phyloP scores from a whole-genome alignment of 2,797 vertebrate genomes.

The Ambastaia sidthimunki region DNA sequence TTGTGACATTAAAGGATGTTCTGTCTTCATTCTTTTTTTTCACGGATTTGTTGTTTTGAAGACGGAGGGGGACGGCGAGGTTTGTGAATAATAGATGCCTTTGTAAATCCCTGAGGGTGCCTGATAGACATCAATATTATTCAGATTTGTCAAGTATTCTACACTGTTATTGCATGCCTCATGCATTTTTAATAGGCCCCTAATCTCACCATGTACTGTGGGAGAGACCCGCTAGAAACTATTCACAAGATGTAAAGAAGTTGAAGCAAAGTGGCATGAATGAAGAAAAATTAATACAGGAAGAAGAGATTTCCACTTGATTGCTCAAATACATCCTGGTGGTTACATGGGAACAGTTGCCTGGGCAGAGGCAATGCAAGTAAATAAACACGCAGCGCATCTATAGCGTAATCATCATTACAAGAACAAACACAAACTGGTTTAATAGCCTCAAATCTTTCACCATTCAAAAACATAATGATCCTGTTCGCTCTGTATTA shows the following conservation, averaged over 20 bases:
- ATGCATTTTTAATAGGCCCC: constrained; percentile 72
- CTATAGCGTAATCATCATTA: constrained; percentile 43
- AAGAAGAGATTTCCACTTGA: background rate
- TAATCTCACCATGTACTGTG: constrained; percentile 62
- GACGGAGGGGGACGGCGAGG: constrained; percentile 54
- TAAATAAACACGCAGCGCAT: background rate
- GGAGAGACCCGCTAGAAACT: constrained; percentile 36
- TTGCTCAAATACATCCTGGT: constrained; percentile 1
- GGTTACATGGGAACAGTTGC: background rate
- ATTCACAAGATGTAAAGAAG: constrained; percentile 41
- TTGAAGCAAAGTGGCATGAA: constrained; percentile 10
- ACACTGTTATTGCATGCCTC: constrained; percentile 63
- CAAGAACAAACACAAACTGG: constrained; percentile 9
- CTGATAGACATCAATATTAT: constrained; percentile 70
- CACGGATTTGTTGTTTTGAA: constrained; percentile 66
- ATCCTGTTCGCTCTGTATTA: constrained; percentile 51
- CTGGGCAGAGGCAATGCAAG: background rate
- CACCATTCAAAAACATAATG: constrained; percentile 52
- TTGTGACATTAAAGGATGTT: constrained; percentile 55
- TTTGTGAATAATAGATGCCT: constrained; percentile 80
- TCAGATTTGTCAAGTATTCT: constrained; percentile 68
- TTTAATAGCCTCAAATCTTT: constrained; percentile 5
- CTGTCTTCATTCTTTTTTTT: constrained; percentile 32
- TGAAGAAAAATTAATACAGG: background rate
- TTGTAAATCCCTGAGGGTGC: constrained; percentile 68